Base-by-base conservation (phyloP, 2,797 vertebrate species). In the Neosilurus hyrtlii region DNA sequence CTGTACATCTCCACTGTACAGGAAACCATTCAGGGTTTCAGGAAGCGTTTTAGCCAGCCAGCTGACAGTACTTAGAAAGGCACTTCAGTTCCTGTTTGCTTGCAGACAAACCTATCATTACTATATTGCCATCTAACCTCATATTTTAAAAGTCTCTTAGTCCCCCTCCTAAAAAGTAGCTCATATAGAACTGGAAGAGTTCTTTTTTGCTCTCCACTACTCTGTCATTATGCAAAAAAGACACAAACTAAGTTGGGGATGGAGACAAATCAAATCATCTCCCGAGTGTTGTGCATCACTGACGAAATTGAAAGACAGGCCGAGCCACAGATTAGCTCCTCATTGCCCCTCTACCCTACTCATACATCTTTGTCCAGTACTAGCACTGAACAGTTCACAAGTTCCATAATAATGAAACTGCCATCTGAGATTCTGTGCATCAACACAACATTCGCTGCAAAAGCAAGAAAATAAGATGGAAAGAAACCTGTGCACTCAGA, bases 331-430 rank as follows among this genome's bases (percentile, higher is more conserved):
- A 56, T 87, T 88, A 86, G 82, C 73, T 10, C 37, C 62, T 68
- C 57, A 52, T 83, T 79, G 52, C 67, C 76, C 82, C 15, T 54
- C 11, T 80, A 49, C 51, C 87, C 81, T 86, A 37, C 57, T 62
- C 85, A 79, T 87, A 88, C 87, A 61, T 86, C 82, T 85, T 82
- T 49, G 67, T 87, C 78, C 79, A 78, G 71, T 43, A 18, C 51
- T 75, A 78, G 80, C 73, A 61, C 43, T 78, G 59, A 78, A 61
- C 59, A 78, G 73, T 57, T 70, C 37, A 30, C 51, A 67, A 49
- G 61, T 75, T 84, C 79, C 78, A 81, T 87, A 66, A 83, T 85
- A 85, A 85, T 87, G 79, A 82, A 26, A 51, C 80, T 52, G 71
- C 82, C 86, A 85, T 79, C 86, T 85, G 86, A 54, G 63, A 70